Percentiles rank a stretch among this genome's conserved stretches.
Conservation (phyloP, 1,140 invertebrate species). For the Nephotettix cincticeps region DNA sequence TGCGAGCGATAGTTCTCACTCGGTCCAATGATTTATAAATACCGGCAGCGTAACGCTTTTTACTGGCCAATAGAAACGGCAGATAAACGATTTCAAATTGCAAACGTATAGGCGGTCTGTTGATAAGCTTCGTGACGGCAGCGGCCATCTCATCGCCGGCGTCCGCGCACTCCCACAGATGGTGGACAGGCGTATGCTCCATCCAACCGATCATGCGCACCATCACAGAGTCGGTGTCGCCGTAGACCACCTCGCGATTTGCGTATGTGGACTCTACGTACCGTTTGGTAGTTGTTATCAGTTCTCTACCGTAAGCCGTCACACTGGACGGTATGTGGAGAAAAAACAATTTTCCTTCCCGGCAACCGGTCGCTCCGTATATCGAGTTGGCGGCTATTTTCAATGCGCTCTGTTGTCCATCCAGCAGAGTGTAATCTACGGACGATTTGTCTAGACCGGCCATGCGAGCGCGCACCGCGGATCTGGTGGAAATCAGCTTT, state of each 20-base stretch:
- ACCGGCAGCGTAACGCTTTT: not conserved
- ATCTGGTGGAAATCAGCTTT: not conserved
- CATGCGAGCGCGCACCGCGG: not conserved
- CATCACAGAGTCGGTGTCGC: not conserved
- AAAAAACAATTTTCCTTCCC: not conserved
- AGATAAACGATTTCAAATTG: not conserved
- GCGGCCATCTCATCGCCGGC: not conserved
- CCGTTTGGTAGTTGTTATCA: not conserved
- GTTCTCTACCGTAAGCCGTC: not conserved
- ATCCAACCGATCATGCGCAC: not conserved
- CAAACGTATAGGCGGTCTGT: not conserved
- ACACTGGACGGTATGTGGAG: not conserved
- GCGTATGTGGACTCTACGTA: not conserved
- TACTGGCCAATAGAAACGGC: not conserved
- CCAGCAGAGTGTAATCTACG: not conserved
- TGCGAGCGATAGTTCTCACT: not conserved
- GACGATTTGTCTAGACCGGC: not conserved
- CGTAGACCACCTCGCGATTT: not conserved
- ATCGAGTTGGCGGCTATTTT: conserved; percentile 8
- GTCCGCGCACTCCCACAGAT: not conserved
- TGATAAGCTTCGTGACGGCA: not conserved
- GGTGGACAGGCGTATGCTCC: not conserved
- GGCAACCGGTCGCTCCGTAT: not conserved
- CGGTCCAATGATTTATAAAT: not conserved
- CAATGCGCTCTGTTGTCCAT: not conserved